A percentile compares a stretch with the other conserved stretches of the same genome.
Conservation (phyloP, 1,140 invertebrate species). For the Hylaeus volcanicus region DNA sequence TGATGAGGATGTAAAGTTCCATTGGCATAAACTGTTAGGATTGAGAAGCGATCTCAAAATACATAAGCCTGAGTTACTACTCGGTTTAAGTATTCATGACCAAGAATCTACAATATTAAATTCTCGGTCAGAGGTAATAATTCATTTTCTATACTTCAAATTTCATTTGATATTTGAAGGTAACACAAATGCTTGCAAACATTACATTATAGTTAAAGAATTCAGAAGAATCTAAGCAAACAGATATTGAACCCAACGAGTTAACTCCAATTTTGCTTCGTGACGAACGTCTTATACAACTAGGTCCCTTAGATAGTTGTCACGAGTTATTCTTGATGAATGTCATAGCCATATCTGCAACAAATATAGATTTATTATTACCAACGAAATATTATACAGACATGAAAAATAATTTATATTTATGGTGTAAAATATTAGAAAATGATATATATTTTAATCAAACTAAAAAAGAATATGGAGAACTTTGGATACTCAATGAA, state of each 20-base stretch:
- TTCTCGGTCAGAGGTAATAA: conserved; percentile 45
- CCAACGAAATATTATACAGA: conserved; percentile 50
- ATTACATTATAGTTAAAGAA: conserved; percentile 37
- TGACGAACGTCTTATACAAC: conserved; percentile 76
- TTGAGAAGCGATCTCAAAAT: conserved; percentile 77
- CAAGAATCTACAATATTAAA: conserved; percentile 48
- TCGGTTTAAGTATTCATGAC: conserved; percentile 80
- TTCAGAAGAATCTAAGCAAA: conserved; percentile 7
- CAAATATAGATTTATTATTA: conserved; percentile 68
- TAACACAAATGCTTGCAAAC: conserved; percentile 2
- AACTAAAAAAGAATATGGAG: conserved; percentile 62
- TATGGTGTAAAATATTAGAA: conserved; percentile 73
- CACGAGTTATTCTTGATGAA: conserved; percentile 72
- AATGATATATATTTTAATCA: conserved; percentile 71
- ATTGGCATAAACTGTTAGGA: conserved; percentile 80
- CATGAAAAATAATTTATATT: conserved; percentile 55
- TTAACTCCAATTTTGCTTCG: conserved; percentile 66
- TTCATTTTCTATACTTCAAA: background rate
- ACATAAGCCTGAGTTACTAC: conserved; percentile 78
- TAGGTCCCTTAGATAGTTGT: conserved; percentile 70
- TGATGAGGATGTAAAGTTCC: conserved; percentile 65
- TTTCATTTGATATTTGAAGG: background rate
- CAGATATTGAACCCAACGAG: conserved; percentile 16
- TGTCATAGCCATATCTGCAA: conserved; percentile 66
- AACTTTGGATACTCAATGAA: conserved; percentile 68